Evolutionary conservation across 2,113 vertebrate genomes (phyloP).

Genomic region (Sitta europaea): DNA sequence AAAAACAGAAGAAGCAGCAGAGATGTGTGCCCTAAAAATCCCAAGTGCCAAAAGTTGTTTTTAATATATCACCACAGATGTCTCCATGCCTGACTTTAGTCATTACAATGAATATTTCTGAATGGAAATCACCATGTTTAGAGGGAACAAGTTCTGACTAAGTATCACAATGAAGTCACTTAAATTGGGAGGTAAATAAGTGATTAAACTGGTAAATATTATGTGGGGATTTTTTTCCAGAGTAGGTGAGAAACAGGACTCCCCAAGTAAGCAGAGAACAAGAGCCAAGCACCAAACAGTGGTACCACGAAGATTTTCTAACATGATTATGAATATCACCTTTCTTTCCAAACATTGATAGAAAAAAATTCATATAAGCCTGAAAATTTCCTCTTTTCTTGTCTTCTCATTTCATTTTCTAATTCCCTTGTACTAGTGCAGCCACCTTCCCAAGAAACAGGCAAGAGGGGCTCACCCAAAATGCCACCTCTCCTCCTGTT

Average conservation of each 20-base stretch:
- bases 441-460: neutral
- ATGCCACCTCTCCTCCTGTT: neutral
- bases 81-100: neutral
- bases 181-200: neutral
- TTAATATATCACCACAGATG: neutral
- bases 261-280: neutral
- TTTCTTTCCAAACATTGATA: fast-evolving
- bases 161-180: neutral
- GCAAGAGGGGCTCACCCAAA: neutral
- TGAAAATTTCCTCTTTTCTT: neutral
- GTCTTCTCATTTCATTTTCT: neutral
- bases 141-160: neutral
- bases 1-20: neutral
- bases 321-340: neutral
- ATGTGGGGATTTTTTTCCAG: neutral
- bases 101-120: neutral
- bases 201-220: fast-evolving
- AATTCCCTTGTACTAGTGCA: neutral
- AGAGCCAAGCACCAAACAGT: neutral
- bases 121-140: neutral
- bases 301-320: neutral
- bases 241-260: neutral
- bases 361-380: neutral
- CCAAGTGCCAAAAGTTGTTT: neutral
- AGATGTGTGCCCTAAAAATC: neutral